Conservation (phyloP, 2,113 vertebrate genomes). For the Scopus umbretta region DNA sequence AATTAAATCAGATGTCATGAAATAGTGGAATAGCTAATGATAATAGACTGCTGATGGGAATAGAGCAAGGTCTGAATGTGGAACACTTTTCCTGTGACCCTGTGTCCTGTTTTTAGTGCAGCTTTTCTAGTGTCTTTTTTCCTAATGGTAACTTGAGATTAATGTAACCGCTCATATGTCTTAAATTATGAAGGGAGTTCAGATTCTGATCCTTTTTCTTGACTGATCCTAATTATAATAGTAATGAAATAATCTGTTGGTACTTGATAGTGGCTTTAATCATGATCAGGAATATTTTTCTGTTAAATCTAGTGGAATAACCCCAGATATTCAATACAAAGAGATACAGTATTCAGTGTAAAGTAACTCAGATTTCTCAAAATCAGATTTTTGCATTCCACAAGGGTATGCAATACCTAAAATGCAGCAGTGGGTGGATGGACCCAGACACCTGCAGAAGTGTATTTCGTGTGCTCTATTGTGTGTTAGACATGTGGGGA, state of each 20-base stretch:
- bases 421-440: background rate
- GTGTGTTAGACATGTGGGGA: background rate
- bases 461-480: background rate
- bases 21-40: background rate
- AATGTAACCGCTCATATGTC: background rate
- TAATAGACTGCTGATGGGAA: background rate
- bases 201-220: background rate
- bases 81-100: background rate
- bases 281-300: background rate
- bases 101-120: background rate
- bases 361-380: background rate
- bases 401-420: background rate
- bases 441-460: background rate
- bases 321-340: rapidly evolving
- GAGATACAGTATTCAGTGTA: background rate
- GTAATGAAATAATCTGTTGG: background rate
- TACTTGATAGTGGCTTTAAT: background rate
- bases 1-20: background rate
- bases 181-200: background rate
- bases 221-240: background rate
- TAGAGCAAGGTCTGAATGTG: background rate
- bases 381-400: background rate
- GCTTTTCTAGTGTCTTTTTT: background rate
- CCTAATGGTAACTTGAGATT: background rate
- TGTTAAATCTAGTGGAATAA: background rate